Percentiles rank a stretch among this genome's conserved stretches.
These are phyloP conservation scores for Actenoides lindsayi DNA, from an alignment of 2,113 vertebrate species.

Conservation along the genomic window DNA sequence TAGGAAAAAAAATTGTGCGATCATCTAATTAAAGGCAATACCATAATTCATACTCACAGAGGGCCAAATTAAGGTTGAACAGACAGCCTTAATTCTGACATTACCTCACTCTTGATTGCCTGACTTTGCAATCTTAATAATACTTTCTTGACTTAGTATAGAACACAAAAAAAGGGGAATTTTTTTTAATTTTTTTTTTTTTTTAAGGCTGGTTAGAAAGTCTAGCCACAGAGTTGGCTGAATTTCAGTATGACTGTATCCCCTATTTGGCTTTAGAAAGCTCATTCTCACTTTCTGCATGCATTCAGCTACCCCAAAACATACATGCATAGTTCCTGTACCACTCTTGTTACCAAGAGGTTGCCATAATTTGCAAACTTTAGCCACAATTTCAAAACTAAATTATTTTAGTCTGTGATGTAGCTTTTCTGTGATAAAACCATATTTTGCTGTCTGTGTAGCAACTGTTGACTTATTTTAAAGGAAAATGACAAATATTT, in stretches of 20 bases:
- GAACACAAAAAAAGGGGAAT: background rate
- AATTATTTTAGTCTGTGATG: background rate
- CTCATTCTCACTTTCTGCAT: background rate
- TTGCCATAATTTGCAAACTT: background rate
- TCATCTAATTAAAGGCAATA: slow-evolving; percentile 44
- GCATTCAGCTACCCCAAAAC: background rate
- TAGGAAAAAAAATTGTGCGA: slow-evolving; percentile 27
- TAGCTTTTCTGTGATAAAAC: background rate
- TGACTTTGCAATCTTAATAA: background rate
- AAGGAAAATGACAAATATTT: background rate
- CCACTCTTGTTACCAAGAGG: background rate
- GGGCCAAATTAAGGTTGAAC: slow-evolving; percentile 29
- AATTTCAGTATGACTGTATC: background rate
- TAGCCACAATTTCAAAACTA: background rate
- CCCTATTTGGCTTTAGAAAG: background rate
- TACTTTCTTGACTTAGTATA: background rate
- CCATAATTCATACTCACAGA: slow-evolving; percentile 30
- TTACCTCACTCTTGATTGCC: slow-evolving; percentile 32
- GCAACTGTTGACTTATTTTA: background rate
- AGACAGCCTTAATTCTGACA: background rate
- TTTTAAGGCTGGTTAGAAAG: background rate
- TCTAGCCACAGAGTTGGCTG: background rate
- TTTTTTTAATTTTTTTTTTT: background rate
- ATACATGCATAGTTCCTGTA: background rate
- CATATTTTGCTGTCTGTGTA: background rate